phyloP scores from a whole-genome alignment of 1,140 invertebrate genomes.

The Solen grandis region DNA sequence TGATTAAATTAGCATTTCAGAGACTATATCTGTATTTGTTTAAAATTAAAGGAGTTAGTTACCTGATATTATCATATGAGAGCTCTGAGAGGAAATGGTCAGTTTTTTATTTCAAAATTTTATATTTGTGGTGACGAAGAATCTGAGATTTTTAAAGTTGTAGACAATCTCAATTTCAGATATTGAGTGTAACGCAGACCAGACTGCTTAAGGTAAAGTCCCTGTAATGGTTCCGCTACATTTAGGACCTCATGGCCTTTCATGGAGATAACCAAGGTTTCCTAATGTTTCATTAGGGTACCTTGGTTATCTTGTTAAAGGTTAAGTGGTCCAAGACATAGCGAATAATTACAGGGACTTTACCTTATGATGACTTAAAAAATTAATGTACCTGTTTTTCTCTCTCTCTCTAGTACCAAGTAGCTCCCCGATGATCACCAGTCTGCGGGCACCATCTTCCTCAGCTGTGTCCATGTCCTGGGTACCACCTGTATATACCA shows the following conservation, averaged over 20 bases:
- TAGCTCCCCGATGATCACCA: slow-evolving; percentile 83
- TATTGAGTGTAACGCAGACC: too few species aligned
- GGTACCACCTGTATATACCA: slow-evolving; percentile 92
- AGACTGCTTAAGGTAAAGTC: too few species aligned
- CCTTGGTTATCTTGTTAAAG: neutral
- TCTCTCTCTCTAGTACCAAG: slow-evolving; percentile 68
- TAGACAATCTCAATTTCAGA: too few species aligned
- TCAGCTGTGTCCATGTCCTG: slow-evolving; percentile 92
- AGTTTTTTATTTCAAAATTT: too few species aligned
- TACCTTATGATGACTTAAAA: neutral
- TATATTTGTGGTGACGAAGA: too few species aligned
- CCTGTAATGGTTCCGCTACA: neutral
- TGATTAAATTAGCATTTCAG: too few species aligned
- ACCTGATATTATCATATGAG: too few species aligned
- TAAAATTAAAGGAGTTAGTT: too few species aligned
- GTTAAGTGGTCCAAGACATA: neutral
- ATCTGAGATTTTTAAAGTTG: too few species aligned
- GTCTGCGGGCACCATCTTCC: slow-evolving; percentile 89
- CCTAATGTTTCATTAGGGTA: neutral
- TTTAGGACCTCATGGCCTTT: neutral
- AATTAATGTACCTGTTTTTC: neutral
- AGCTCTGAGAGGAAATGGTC: too few species aligned
- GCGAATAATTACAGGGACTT: neutral
- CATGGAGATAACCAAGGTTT: neutral
- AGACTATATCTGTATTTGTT: too few species aligned